Evolutionary conservation across 2,797 vertebrate species (phyloP).

Genomic region (Paedocypris micromegethes): DNA sequence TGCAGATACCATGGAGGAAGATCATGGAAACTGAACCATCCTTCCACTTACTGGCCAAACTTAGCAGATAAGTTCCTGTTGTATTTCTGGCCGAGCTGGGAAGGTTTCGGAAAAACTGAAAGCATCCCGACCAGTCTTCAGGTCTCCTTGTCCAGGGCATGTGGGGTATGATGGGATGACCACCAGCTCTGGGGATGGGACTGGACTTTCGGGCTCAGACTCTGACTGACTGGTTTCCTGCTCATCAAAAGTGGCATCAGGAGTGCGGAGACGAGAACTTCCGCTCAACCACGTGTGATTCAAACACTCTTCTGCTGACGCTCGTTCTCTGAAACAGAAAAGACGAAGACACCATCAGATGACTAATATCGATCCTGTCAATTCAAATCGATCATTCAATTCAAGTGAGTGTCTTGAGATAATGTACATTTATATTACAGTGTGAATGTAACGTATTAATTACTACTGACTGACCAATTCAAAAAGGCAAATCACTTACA

Average conservation of each 20-base stretch:
- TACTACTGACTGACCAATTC: too few relatives aligned
- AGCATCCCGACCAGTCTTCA: constrained; percentile 63
- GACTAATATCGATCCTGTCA: too few relatives aligned
- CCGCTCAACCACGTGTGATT: constrained; percentile 72
- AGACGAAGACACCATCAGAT: not conserved
- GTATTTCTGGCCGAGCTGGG: constrained; percentile 63
- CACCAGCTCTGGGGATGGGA: constrained; percentile 62
- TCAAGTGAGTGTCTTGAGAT: too few relatives aligned
- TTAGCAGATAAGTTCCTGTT: constrained; percentile 76
- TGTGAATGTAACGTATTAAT: too few relatives aligned
- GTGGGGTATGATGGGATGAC: constrained; percentile 61
- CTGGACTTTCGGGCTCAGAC: constrained; percentile 68
- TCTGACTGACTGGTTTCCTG: constrained; percentile 68
- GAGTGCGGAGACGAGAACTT: constrained; percentile 48
- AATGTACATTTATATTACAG: too few relatives aligned
- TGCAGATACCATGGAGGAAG: constrained; percentile 4
- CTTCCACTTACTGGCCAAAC: constrained; percentile 7
- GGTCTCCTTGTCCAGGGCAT: constrained; percentile 64
- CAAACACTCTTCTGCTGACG: constrained; percentile 73
- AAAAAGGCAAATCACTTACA: too few relatives aligned
- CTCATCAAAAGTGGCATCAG: constrained; percentile 59
- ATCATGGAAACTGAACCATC: constrained; percentile 2
- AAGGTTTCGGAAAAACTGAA: constrained; percentile 70
- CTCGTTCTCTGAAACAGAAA: constrained; percentile 60
- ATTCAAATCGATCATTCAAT: too few relatives aligned